Conservation (phyloP, 2,797 vertebrate species). For the Peromyscus eremicus region DNA sequence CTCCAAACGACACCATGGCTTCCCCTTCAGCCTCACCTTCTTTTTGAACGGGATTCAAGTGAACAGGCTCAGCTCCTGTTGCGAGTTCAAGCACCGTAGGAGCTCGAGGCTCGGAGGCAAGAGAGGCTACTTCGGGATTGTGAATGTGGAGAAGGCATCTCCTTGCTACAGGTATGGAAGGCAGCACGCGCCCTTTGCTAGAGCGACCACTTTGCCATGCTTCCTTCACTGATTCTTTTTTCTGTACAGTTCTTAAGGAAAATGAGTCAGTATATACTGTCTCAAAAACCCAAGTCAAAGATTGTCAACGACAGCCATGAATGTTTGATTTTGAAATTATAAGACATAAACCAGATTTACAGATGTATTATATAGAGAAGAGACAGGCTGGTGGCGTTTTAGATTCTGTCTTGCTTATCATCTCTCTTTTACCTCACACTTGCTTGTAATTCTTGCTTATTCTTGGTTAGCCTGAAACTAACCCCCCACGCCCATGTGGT, state of each 20-base stretch:
- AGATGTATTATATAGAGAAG: neutral
- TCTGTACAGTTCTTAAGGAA: neutral
- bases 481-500: neutral
- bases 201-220: neutral
- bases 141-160: constrained; percentile 92
- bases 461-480: neutral
- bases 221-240: neutral
- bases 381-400: neutral
- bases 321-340: constrained; percentile 33
- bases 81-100: constrained; percentile 95
- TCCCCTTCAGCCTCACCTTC: constrained; percentile 98
- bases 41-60: constrained; percentile 95
- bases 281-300: neutral
- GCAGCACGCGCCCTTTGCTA: neutral
- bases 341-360: neutral
- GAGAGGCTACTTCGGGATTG: constrained; percentile 93
- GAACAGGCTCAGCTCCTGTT: constrained; percentile 97
- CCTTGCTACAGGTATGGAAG: constrained; percentile 95
- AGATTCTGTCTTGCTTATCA: neutral
- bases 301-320: neutral
- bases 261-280: neutral
- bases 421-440: neutral
- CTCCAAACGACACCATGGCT: constrained; percentile 95
- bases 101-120: constrained; percentile 91
- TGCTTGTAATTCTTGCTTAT: neutral